Percentiles rank a stretch among this genome's conserved stretches.
Evolutionary conservation across 2,888 invertebrate genomes (phyloP).

Genomic region (Petrolisthes manimaculis): DNA sequence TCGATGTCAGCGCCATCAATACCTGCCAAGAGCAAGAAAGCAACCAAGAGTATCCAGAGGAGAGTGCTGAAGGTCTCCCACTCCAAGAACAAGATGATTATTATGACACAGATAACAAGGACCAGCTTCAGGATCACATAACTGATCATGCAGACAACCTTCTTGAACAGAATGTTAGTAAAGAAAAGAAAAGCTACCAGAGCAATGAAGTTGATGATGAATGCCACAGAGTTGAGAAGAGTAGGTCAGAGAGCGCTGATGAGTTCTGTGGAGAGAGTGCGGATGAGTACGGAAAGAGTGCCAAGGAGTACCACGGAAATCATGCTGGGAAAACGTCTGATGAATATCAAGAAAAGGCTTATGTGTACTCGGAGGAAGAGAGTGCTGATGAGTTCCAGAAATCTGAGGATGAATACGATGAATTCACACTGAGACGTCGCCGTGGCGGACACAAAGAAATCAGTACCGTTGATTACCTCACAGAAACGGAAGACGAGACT

Average conservation of each 20-base stretch:
- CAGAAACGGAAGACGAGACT: slow-evolving; percentile 7
- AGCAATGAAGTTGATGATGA: neutral
- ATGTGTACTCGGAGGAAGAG: slow-evolving; percentile 1
- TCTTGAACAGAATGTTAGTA: neutral
- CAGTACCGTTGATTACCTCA: slow-evolving; percentile 1
- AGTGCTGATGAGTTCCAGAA: neutral
- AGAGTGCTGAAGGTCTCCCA: neutral
- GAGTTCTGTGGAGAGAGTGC: slow-evolving; percentile 30
- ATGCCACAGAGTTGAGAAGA: slow-evolving; percentile 14
- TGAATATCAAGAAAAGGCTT: neutral
- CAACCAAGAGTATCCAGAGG: neutral
- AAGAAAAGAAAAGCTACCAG: neutral
- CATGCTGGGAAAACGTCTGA: neutral
- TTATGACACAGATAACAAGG: neutral
- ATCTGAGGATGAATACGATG: neutral
- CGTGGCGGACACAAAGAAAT: slow-evolving; percentile 4
- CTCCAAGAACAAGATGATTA: neutral
- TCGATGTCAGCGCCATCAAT: neutral
- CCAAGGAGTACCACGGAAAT: slow-evolving; percentile 26
- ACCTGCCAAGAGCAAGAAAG: neutral
- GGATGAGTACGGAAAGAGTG: slow-evolving; percentile 30
- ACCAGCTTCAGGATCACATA: too few species aligned
- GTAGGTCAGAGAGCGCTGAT: neutral
- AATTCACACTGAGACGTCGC: neutral
- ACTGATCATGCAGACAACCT: neutral